These are phyloP conservation scores for Pelusios castaneus DNA, from an alignment of 2,113 vertebrate species.

Conservation along the genomic window DNA sequence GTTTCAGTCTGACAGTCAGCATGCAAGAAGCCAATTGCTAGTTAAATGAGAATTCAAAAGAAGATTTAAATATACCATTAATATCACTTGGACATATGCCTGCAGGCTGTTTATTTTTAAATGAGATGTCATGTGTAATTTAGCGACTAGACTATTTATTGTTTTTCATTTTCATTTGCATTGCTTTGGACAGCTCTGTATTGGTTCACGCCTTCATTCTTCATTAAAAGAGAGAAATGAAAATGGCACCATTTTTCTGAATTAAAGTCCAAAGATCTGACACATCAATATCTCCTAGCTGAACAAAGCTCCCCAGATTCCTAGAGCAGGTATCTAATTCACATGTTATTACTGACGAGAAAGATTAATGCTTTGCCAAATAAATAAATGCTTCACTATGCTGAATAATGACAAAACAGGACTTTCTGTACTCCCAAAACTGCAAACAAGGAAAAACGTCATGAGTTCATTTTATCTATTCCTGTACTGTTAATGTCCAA, in stretches of 20 bases:
- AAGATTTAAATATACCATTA: constrained; percentile 61
- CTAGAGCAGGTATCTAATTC: constrained; percentile 70
- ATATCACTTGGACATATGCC: constrained; percentile 47
- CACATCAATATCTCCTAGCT: constrained; percentile 50
- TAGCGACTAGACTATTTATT: constrained; percentile 53
- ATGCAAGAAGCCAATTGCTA: neutral
- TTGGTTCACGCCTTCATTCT: constrained; percentile 52
- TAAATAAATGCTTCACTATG: neutral
- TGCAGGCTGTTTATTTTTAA: constrained; percentile 63
- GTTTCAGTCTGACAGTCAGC: neutral
- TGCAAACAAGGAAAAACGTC: constrained; percentile 30
- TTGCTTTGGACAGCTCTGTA: constrained; percentile 48
- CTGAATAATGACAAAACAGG: neutral
- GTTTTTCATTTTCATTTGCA: constrained; percentile 37
- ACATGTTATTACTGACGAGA: constrained; percentile 64
- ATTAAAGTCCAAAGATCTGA: constrained; percentile 66
- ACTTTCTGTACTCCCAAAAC: neutral
- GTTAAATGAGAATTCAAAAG: constrained; percentile 49
- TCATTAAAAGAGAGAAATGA: constrained; percentile 55
- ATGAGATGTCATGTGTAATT: constrained; percentile 67
- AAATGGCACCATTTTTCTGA: constrained; percentile 65
- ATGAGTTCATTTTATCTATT: neutral
- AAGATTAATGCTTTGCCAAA: constrained; percentile 64
- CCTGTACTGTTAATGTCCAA: neutral
- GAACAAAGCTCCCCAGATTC: constrained; percentile 58